A percentile compares a stretch with the other conserved stretches of the same genome.
These are phyloP conservation scores for Orthosia gothica DNA, from an alignment of 2,888 invertebrate genomes.

Conservation along the genomic window DNA sequence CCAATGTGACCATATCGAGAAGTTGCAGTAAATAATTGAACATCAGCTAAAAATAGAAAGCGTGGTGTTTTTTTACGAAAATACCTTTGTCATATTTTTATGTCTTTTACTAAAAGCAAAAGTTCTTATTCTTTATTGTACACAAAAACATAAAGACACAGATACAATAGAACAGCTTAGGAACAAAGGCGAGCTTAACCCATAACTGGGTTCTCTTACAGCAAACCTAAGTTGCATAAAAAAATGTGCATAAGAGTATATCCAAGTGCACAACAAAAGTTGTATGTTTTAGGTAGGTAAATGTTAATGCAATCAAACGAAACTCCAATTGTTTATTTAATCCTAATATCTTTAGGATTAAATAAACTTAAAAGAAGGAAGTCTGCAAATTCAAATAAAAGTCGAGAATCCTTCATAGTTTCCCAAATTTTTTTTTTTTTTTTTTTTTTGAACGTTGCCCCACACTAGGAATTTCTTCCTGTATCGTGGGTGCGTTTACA, in stretches of 20 bases:
- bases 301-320: neutral
- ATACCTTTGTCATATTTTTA: slow-evolving; percentile 5
- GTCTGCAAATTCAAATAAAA: neutral
- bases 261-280: neutral
- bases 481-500: no score
- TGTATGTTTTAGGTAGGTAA: neutral
- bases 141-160: no score
- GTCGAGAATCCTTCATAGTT: neutral
- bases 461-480: no score
- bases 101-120: neutral
- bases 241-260: no score
- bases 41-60: slow-evolving; percentile 23
- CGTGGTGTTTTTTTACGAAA: neutral
- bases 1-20: slow-evolving; percentile 42
- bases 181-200: no score
- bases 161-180: no score
- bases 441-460: no score
- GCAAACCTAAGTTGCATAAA: no score
- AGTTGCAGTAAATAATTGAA: slow-evolving; percentile 43
- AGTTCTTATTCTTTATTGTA: neutral
- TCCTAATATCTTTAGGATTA: neutral
- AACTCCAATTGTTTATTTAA: no score
- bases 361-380: neutral
- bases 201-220: no score
- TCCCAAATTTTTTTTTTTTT: no score